Evolutionary conservation across 1,140 invertebrate species (phyloP), one percentile per base, ranked within the genome.

Genomic region (Bemisia tabaci): DNA sequence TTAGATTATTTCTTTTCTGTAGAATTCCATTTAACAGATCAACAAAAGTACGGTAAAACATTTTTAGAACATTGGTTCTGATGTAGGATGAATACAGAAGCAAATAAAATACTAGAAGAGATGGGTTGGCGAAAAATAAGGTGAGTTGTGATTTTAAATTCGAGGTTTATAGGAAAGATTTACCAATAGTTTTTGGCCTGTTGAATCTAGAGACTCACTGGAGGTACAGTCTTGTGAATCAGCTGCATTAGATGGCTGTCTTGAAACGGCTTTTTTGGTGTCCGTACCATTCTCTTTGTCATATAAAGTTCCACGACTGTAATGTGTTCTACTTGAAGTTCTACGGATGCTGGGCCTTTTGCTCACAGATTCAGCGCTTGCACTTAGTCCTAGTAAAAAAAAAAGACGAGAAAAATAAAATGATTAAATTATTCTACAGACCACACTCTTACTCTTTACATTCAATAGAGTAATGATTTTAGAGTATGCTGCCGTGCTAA

Each of bases 331-430:
- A 22, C 83, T 84, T 21, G 84, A 85, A 9, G 81, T 81, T 65
- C 87, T 78, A 12, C 85, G 79, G 2, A 87, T 72, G 74, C 84
- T 82, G 64, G 81, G 81, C 69, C 83, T 80, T 71, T 86, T 85
- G 70, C 83, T 82, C 60, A 87, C 80, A 21, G 85, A 86, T 73
- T 87, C 85, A 22, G 84, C 84, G 74, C 85, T 87, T 59, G 83
- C 81, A 70, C 84, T 87, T 70, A 87, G 75, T 76, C 65, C 39
- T 71, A 64, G 63, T 63, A 60, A 69, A 65, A 66, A 65, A 65
- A 68, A 65, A 68, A 24, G n/a, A 65, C 65, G 25, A 66, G 2
- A 39, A 62, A 60, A 58, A 62, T 33, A 59, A 62, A 62, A 26
- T 22, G 26, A 33, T n/a, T 33, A 26, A n/a, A 66, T n/a, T n/a